Evolutionary conservation across 2,888 invertebrate species (phyloP), one percentile per base, ranked within the genome.

Genomic region (Apomyelois bistriatella): DNA sequence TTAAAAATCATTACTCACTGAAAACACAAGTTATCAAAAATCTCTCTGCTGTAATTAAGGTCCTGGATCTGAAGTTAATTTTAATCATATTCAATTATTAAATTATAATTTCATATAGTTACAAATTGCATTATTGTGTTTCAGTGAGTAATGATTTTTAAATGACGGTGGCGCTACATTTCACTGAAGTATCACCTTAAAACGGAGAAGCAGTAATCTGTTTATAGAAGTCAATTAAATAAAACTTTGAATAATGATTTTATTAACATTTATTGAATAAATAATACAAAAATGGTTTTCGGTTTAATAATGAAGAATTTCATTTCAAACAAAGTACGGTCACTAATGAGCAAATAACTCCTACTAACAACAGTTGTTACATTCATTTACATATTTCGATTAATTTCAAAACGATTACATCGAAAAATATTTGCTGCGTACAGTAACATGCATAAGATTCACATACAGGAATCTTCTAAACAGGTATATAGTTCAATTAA

Each of bases 191-290:
- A n/a, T n/a, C n/a, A n/a, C n/a, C n/a, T n/a, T n/a, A n/a, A n/a
- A n/a, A n/a, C n/a, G n/a, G 22, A 22, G 22, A 22, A 2, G 22
- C 22, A 22, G 5, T 22, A 3, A 22, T 22, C 2, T 22, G 5
- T 3, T 3, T 22, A 22, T 22, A 22, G 5, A 22, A 5, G 22
- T 22, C 22, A 22, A 22, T 22, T 22, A 51, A 69, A 68, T 62
- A 61, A 74, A 70, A 72, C 62, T 58, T 35, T 22, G 37, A 57
- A 43, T 58, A 61, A 66, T 82, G 87, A 88, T 88, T 89, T 88
- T 87, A 88, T 88, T 86, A 89, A 89, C 89, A 89, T 89, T 88
- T 89, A 89, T 87, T 88, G 86, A 87, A 88, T 87, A 88, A 87
- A 87, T 87, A 86, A 87, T 88, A 87, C 85, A 87, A 88, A 88